Evolutionary conservation across 2,797 vertebrate genomes (phyloP).

Genomic region (Chrysocyon brachyurus): DNA sequence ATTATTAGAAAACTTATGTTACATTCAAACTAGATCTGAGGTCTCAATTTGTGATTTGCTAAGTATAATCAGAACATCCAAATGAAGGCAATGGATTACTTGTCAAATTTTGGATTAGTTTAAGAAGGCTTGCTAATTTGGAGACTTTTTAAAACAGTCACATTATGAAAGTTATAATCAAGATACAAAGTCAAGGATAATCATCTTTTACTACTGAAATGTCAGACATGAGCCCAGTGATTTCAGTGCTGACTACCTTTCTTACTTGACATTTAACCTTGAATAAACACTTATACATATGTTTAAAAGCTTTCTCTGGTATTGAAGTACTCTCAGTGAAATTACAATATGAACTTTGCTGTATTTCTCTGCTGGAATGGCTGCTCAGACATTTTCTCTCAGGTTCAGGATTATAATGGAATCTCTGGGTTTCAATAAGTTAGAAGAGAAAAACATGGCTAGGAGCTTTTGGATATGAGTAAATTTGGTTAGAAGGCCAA

Average conservation of each 20-base stretch:
- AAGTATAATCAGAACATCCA: background rate
- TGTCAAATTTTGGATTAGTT: slow-evolving; percentile 3
- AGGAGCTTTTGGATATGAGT: background rate
- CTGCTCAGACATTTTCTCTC: background rate
- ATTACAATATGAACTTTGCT: background rate
- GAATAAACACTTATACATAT: slow-evolving; percentile 36
- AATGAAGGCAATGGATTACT: background rate
- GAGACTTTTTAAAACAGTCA: slow-evolving; percentile 20
- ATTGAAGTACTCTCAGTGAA: background rate
- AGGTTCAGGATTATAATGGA: background rate
- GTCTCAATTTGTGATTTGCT: background rate
- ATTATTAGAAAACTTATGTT: slow-evolving; percentile 18
- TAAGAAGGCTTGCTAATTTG: slow-evolving; percentile 52
- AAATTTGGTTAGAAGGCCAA: background rate
- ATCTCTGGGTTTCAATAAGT: background rate
- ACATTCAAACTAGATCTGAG: background rate
- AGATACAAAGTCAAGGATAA: slow-evolving; percentile 55
- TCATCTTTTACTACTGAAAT: slow-evolving; percentile 51
- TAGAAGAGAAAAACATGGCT: background rate
- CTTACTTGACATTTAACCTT: slow-evolving; percentile 56
- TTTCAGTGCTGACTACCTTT: slow-evolving; percentile 24
- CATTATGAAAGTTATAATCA: slow-evolving; percentile 68
- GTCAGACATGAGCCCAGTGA: slow-evolving; percentile 16
- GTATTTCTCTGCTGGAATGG: background rate
- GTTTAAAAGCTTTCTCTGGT: slow-evolving; percentile 4